phyloP scores from a whole-genome alignment of 2,113 vertebrate genomes.

The Leucopsar rothschildi region DNA sequence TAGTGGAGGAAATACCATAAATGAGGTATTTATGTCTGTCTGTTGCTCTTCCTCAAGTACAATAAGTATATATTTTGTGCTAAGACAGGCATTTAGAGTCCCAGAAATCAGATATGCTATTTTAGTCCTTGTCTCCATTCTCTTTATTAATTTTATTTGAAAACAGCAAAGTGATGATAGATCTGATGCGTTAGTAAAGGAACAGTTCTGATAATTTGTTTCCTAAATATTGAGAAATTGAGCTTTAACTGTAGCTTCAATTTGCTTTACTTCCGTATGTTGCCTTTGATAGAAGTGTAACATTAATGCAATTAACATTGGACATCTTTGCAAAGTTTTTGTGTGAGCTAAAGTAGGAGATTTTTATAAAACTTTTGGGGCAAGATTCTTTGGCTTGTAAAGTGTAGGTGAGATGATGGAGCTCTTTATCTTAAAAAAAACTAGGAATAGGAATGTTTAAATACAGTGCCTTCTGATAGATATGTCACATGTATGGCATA shows the following conservation, averaged over 20 bases:
- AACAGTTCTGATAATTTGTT: background rate
- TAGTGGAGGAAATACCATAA: background rate
- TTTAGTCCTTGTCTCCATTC: background rate
- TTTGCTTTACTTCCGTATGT: background rate
- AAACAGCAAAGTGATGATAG: background rate
- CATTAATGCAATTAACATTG: background rate
- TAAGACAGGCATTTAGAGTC: background rate
- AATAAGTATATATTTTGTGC: background rate
- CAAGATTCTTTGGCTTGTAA: background rate
- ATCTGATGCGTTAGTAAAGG: background rate
- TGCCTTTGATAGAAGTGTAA: background rate
- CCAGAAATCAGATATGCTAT: background rate
- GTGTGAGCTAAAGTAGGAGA: rapidly evolving
- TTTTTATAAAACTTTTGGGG: background rate
- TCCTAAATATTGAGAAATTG: background rate
- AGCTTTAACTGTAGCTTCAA: background rate
- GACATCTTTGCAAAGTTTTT: background rate
- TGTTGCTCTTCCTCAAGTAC: background rate
- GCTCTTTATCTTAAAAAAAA: background rate
- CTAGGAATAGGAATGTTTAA: background rate
- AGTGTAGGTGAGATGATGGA: background rate
- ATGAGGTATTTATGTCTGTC: background rate
- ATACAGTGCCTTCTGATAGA: background rate
- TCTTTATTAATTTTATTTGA: background rate
- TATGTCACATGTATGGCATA: rapidly evolving